phyloP scores from a whole-genome alignment of 2,113 vertebrate species.

The Cromileptes altivelis region DNA sequence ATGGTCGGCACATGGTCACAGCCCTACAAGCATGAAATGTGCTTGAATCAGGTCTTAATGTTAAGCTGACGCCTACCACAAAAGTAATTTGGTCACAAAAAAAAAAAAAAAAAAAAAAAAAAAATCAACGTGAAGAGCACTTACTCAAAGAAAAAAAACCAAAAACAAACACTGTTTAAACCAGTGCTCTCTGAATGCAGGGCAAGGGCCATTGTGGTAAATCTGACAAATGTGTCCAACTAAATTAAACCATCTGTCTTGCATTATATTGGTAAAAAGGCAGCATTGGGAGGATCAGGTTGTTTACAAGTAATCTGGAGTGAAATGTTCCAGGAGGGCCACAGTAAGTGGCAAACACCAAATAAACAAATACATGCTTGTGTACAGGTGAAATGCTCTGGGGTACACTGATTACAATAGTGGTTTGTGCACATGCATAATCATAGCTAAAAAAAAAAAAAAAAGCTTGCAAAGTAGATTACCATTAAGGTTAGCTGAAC shows the following conservation, averaged over 20 bases:
- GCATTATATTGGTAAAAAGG: not conserved
- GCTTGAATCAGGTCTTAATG: not conserved
- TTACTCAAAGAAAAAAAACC: not conserved
- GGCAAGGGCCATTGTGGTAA: not conserved
- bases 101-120: rapidly evolving
- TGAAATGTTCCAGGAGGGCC: not conserved
- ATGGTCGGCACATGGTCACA: not conserved
- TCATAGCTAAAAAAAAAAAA: not conserved
- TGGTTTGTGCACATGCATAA: not conserved
- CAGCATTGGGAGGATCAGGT: not conserved
- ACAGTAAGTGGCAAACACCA: not conserved
- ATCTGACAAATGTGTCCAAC: not conserved
- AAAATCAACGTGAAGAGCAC: not conserved
- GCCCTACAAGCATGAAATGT: not conserved
- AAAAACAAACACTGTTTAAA: not conserved
- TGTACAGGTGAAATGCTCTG: not conserved
- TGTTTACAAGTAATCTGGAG: not conserved
- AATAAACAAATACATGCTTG: not conserved
- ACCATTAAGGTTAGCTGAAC: not conserved
- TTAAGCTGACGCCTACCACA: not conserved
- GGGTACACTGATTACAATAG: not conserved
- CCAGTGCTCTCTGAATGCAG: no score
- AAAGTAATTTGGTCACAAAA: not conserved
- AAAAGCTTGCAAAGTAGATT: not conserved
- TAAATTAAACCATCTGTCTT: not conserved